Base-by-base conservation (phyloP, 2,888 invertebrate genomes). In the Dione juno region DNA sequence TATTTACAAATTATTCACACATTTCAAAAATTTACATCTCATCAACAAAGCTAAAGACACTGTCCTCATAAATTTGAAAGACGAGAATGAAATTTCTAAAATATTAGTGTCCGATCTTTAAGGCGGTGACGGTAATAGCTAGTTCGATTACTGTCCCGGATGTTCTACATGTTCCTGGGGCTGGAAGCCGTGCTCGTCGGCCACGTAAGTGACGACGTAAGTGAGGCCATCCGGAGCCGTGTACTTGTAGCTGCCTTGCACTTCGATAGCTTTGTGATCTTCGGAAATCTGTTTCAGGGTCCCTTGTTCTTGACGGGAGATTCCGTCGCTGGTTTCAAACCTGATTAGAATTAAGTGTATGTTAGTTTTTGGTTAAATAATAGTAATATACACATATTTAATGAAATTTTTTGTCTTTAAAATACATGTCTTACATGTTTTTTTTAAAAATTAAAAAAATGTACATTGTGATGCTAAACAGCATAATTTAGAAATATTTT, bases 151-250 rank as follows among this genome's bases (percentile, higher is more conserved):
- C 67, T 83, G 83, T 67, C 77, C 81, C 19, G 82, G 83, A 28
- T 89, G 88, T 45, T 86, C 85, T 14, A 90, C 82, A 45, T 88
- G 91, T 76, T 90, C 89, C 70, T 91, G 90, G 1, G 92, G 92
- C 71, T 92, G 94, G 90, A 93, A 95, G 52, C 95, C 95, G 82
- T 94, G 92, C 81, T 95, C 94, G 82, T 94, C 90, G 19, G 95
- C 95, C 66, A 87, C 84, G 88, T 90, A 95, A 13, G 88, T 92
- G 70, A 94, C 88, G 64, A 90, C 88, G 86, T 94, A 94, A 37
- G 90, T 85, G 65, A 92, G 86, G 9, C 94, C 94, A 77, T 94
- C 94, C 53, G 94, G 92, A 6, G 89, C 93, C 35, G 88, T 84
- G 88, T 94, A 94, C 71, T 88, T 89, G 88, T 93, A 94, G 76